Evolutionary conservation across 2,888 invertebrate species (phyloP), one percentile per base, ranked within the genome.

Genomic region (Conops quadrifasciatus): DNA sequence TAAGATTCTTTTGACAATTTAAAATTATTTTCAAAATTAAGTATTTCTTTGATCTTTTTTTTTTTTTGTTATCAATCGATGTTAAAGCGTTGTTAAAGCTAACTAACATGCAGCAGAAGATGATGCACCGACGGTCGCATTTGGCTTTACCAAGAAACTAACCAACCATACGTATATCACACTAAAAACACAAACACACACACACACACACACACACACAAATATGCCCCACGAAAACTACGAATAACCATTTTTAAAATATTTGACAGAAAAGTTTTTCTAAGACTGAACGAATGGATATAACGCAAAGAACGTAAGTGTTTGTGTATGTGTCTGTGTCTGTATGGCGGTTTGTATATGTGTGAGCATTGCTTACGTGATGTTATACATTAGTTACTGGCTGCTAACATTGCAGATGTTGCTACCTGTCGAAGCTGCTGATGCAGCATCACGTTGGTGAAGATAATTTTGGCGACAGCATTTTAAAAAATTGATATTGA

Each of bases 401-500:
- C 4, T 9, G 36, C 36, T 9, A 36, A 36, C 36, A 36, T 36
- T 36, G 28, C 11, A 26, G 26, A 24, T 58, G 26, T 28, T 58
- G 58, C 58, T 26, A 58, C 58, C 26, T 26, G 28, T 58, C 58
- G 58, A 9, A 36, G 64, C 45, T 71, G 72, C 30, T 71, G 69
- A 51, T 72, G 62, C 67, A 72, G 53, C 21, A 73, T 71, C 66
- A 53, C 24, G 49, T 13, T 63, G 68, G 36, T 71, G 71, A 36
- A 67, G 66, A 65, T 66, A 67, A 59, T 74, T 72, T 71, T 66
- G 56, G 56, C 53, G 66, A 16, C 71, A 66, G 36, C 66, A 26
- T 47, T 64, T 63, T 45, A 28, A 69, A 70, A 70, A 66, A 71
- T 71, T 71, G 71, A 71, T 71, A 71, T 71, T 71, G 71, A 71